Percentiles rank a stretch among this genome's conserved stretches.
These are phyloP conservation scores for human (Homo sapiens) DNA, from an alignment of 2,113 vertebrate genomes.

Conservation along the genomic window DNA sequence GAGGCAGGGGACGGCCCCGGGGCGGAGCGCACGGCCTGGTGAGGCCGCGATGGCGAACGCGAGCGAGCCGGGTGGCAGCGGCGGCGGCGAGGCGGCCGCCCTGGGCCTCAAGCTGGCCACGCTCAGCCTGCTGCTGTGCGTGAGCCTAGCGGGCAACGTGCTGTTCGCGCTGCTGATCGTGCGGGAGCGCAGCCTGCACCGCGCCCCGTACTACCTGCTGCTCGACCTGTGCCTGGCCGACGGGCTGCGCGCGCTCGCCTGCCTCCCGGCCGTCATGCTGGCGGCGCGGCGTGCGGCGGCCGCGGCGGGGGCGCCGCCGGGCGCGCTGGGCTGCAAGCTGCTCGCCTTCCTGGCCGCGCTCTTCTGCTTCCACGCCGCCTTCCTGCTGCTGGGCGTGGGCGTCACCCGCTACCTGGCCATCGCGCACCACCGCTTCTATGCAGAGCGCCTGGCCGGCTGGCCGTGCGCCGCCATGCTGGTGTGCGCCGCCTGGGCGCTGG, in stretches of 20 bases:
- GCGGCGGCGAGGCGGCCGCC: constrained; percentile 87
- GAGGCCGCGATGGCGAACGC: constrained; percentile 92
- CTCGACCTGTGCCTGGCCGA: constrained; percentile 96
- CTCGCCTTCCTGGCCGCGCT: constrained; percentile 95
- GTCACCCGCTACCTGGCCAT: constrained; percentile 98
- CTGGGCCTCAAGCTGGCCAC: constrained; percentile 91
- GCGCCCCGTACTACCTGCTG: constrained; percentile 95
- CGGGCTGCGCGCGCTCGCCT: constrained; percentile 92
- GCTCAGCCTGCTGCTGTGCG: constrained; percentile 92
- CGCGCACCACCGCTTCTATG: constrained; percentile 96
- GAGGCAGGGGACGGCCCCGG: constrained; percentile 86
- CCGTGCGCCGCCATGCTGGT: constrained; percentile 93
- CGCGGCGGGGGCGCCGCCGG: constrained; percentile 83
- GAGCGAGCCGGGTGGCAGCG: constrained; percentile 88
- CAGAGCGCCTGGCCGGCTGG: constrained; percentile 95
- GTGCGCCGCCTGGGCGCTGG: constrained; percentile 96
- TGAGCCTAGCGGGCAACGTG: constrained; percentile 94
- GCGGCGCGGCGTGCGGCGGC: constrained; percentile 90
- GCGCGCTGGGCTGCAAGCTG: constrained; percentile 93
- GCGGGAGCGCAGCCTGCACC: constrained; percentile 92
- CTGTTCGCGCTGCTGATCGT: constrained; percentile 93
- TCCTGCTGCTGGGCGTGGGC: constrained; percentile 96
- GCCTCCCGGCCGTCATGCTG: constrained; percentile 96
- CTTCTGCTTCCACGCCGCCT: constrained; percentile 97
- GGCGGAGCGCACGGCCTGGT: constrained; percentile 79